Evolutionary conservation across 2,113 vertebrate species (phyloP), one percentile per base, ranked within the genome.

Genomic region (Sylvilagus bachmani): DNA sequence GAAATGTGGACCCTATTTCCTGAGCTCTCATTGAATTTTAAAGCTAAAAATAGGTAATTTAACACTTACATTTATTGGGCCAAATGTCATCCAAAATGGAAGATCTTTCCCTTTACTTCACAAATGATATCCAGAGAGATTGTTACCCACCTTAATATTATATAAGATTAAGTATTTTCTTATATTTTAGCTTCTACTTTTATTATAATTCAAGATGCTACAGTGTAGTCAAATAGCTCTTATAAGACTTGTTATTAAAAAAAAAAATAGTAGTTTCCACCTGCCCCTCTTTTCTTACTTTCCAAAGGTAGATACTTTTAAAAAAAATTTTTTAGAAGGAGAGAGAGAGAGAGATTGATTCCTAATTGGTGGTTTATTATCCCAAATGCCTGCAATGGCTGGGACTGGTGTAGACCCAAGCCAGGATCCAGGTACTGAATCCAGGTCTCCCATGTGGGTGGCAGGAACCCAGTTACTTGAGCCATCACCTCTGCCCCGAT

Each of bases 131-230:
- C 38, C 36, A 44, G 49, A 91, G 33, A 93, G 36, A 13, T 74
- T 55, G 90, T 33, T 53, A 22, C 51, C 64, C 44, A 44, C 44
- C 44, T 44, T 24, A 89, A 66, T 69, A 74, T 70, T 22, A 74
- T 62, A 92, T 78, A 83, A 84, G 87, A 86, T 74, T 86, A 75
- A 85, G 8, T 33, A 22, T 80, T 71, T 91, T 66, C 77, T 55
- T 53, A 5, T 0, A 71, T 96, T 90, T 78, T 70, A 25, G 17
- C 79, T 92, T 92, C 21, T 70, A 61, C 58, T 88, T 87, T 77
- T 36, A 85, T 67, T n/a, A 89, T 29, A 85, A 73, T 53, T 86
- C 62, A 61, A 22, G 17, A 51, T 84, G 5, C 4, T 58, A 61
- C 80, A 78, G 5, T 78, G 86, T 25, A 84, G 16, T 64, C 27